These are phyloP conservation scores for Sarcophaga carnaria DNA, from an alignment of 2,888 invertebrate species.

Conservation along the genomic window DNA sequence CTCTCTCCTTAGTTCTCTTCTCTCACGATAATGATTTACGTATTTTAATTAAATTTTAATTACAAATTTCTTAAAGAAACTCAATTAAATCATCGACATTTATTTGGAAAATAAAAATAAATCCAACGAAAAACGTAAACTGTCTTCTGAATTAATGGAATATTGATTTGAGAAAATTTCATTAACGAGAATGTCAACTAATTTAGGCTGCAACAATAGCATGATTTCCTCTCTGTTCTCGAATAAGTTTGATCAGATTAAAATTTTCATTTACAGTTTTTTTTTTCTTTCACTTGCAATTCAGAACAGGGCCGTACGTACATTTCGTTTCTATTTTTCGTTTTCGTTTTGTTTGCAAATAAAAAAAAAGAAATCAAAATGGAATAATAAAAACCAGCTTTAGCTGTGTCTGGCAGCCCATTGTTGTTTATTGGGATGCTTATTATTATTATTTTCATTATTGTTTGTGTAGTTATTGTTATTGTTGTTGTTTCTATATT, in stretches of 20 bases:
- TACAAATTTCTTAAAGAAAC: constrained; percentile 13
- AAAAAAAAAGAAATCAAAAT: neutral
- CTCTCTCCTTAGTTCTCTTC: neutral
- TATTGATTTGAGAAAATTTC: neutral
- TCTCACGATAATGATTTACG: neutral
- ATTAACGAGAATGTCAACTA: neutral
- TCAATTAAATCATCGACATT: neutral
- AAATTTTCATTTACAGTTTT: neutral
- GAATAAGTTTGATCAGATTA: too few species aligned
- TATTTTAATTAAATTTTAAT: constrained; percentile 53
- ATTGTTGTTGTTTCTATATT: neutral
- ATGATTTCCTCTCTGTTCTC: too few species aligned
- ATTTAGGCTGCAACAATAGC: neutral
- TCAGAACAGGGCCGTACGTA: neutral
- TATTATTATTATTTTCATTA: neutral
- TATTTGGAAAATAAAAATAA: neutral
- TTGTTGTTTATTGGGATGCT: constrained; percentile 22
- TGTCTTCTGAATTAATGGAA: neutral
- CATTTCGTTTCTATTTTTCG: too few species aligned
- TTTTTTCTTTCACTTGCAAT: neutral
- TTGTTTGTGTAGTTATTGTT: constrained; percentile 1
- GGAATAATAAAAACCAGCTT: neutral
- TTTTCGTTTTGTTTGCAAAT: neutral
- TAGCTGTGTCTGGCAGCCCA: constrained; percentile 28
- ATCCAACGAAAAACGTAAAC: too few species aligned